These are phyloP conservation scores for Pollicipes pollicipes DNA, from an alignment of 1,140 invertebrate species.

Conservation along the genomic window DNA sequence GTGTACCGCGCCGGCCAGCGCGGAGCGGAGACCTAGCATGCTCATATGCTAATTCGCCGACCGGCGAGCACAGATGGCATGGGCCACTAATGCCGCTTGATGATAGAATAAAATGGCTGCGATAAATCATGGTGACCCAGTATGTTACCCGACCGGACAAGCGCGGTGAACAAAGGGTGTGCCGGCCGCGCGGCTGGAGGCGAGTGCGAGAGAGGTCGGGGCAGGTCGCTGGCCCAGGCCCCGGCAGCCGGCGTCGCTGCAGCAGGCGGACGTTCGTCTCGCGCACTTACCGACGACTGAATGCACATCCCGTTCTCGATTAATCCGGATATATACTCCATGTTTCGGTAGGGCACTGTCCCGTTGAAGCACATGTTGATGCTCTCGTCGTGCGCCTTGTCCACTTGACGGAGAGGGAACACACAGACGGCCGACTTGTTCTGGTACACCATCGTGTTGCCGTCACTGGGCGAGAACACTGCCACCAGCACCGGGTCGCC, in stretches of 20 bases:
- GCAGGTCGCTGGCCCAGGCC: background rate
- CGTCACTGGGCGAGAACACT: constrained; percentile 63
- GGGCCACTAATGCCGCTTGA: background rate
- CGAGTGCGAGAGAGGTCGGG: no score
- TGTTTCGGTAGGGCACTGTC: constrained; percentile 70
- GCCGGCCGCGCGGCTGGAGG: no score
- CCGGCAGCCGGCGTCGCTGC: no score
- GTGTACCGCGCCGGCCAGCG: background rate
- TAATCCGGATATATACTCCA: constrained; percentile 81
- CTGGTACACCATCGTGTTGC: constrained; percentile 56
- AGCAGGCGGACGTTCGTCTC: no score
- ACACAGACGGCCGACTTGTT: constrained; percentile 61
- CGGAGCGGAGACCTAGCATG: background rate
- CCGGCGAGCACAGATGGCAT: background rate
- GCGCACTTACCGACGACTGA: background rate
- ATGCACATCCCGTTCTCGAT: constrained; percentile 70
- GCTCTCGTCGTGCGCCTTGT: constrained; percentile 83
- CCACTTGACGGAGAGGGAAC: constrained; percentile 56
- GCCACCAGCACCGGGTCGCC: constrained; percentile 61
- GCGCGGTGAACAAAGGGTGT: background rate
- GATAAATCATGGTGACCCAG: background rate
- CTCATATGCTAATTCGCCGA: background rate
- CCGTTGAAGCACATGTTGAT: constrained; percentile 95
- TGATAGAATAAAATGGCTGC: background rate
- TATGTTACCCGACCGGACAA: background rate